Base-by-base conservation (phyloP, 2,888 invertebrate species). In the Pharmacophagus antenor region DNA sequence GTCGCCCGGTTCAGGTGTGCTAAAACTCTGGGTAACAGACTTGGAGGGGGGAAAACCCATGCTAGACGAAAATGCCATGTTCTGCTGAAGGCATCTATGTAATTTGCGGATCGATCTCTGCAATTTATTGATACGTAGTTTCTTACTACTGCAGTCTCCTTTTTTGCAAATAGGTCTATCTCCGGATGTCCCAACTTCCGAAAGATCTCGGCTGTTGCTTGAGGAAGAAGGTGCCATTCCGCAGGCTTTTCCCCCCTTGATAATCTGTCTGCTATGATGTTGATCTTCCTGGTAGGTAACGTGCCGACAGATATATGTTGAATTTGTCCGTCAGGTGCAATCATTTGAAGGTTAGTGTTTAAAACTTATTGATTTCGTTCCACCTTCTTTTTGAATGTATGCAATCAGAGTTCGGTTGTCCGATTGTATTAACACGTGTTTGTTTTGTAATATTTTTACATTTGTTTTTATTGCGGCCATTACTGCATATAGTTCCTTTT, bases 261-360 rank as follows among this genome's bases (percentile, higher is more conserved):
- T 7, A 66, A 55, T 2, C 62, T n/a, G 56, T 67, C 65, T 17
- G 65, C 62, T 27, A 58, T 60, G 2, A 48, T 21, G 58, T 66
- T 67, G 53, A 52, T 63, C 23, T 61, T 60, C 41, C 66, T n/a
- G 65, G 66, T 8, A 66, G 57, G 51, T 65, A 60, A 17, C 52
- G 8, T 5, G 63, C 62, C 31, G 64, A 61, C 47, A 68, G 50
- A 1, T 54, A 60, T 27, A 67, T 58, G 1, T 62, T 31, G 27
- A 31, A 50, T 22, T 54, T 31, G 41, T 60, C n/a, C 4, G 2
- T 17, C 2, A n/a, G 37, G 12, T 44, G 42, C 2, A 44, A 2
- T 18, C 10, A 2, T 2, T 44, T 15, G 18, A 44, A 37, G 2
- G 37, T 37, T 2, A 37, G 10, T 2, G 10, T 10, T 12, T 7